Base-by-base conservation (phyloP, 2,113 vertebrate species). In the Ctenomys sociabilis region DNA sequence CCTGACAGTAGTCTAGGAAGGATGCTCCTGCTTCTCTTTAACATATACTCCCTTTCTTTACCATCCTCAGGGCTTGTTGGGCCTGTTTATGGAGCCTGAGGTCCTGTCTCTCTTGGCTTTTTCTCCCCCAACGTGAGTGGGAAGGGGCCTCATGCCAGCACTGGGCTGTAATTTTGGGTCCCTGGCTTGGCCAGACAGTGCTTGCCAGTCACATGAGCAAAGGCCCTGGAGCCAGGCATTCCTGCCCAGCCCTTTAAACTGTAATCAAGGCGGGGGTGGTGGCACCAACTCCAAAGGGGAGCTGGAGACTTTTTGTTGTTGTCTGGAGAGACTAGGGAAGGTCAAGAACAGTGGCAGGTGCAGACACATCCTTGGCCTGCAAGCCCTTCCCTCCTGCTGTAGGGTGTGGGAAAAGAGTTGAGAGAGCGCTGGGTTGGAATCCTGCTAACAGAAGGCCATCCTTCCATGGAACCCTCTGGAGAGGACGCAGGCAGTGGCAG, bases 101-200 rank as follows among this genome's bases (percentile, higher is more conserved):
- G 45, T 91, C 82, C 92, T 61, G 30, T 52, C 81, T 91, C 30
- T 45, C 26, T 68, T 37, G 73, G n/a, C 30, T 90, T 96, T 64
- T 78, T 78, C 81, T 94, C 87, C 85, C 81, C 17, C 54, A 49
- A 82, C 11, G 35, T 1, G 22, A 92, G 45, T 80, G 78, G 83
- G 40, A 66, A 94, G 73, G n/a, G 85, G 70, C 91, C 32, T 95
- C 70, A 52, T 91, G 94, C 93, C 93, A 97, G 82, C 19, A 3
- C 61, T 93, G 93, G 80, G 85, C 61, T 91, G 54, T 96, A 96
- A 97, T 96, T 97, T 94, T 86, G 84, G 81, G 96, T 96, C 96
- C 93, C 45, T 93, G 72, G 73, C 88, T 96, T 97, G 88, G 90
- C 91, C 85, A 92, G 95, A 96, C 78, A 90, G 45, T 91, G 91